phyloP scores from a whole-genome alignment of 2,888 invertebrate genomes.

The Tortrix viridana region DNA sequence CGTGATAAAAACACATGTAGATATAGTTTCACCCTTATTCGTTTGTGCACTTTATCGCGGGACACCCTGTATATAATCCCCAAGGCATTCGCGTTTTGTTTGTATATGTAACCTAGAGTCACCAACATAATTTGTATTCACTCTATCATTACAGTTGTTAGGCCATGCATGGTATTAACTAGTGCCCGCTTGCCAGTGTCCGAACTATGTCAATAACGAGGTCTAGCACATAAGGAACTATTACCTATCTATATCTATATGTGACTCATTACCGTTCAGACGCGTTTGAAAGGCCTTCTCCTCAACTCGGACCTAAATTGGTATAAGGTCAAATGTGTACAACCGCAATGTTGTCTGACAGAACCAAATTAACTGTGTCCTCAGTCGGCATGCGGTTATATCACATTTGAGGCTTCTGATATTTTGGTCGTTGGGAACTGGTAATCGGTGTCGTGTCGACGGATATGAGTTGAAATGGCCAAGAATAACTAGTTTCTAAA shows the following conservation, averaged over 20 bases:
- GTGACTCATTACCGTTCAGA: conserved; percentile 28
- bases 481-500: conserved; percentile 23
- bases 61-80: too few species aligned
- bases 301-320: conserved; percentile 12
- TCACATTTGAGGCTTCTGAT: conserved; percentile 9
- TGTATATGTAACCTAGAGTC: background rate
- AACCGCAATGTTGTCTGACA: conserved; percentile 10
- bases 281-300: conserved; percentile 28
- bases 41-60: too few species aligned
- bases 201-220: conserved; percentile 31
- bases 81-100: background rate
- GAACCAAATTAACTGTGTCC: conserved; percentile 17
- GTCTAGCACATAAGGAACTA: conserved; percentile 14
- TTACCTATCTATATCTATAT: background rate
- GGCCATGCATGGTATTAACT: background rate
- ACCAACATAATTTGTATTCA: conserved; percentile 12
- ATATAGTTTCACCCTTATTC: too few species aligned
- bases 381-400: conserved; percentile 4
- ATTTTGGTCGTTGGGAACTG: conserved; percentile 8
- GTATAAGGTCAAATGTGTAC: conserved; percentile 29
- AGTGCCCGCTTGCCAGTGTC: background rate
- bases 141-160: background rate
- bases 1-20: too few species aligned
- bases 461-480: conserved; percentile 8
- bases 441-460: conserved; percentile 14